Evolutionary conservation across 2,888 invertebrate genomes (phyloP), one percentile per base, ranked within the genome.

Genomic region (Ceramica pisi): DNA sequence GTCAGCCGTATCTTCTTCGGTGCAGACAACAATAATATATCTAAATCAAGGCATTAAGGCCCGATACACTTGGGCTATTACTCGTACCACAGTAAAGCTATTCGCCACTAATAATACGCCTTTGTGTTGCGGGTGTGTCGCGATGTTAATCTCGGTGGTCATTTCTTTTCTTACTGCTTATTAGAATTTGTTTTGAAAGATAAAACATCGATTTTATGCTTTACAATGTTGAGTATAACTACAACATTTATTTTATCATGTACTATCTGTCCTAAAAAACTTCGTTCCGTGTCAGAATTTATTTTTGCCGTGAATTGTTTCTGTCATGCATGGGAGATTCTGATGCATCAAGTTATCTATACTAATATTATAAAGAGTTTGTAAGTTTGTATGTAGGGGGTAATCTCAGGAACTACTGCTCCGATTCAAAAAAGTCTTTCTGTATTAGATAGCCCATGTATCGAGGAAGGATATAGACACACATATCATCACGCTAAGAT

Each of bases 41-140:
- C 87, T 85, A 80, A 85, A 85, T 86, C 81, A 86, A 76, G 67
- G 78, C 76, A 77, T 74, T 80, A 81, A 71, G 74, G 51, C 23
- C 57, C 77, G 76, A 85, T 86, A 83, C 73, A 80, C 77, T 50
- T 71, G 19, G 61, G 63, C 73, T 77, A 80, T 84, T 75, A 84
- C 76, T 81, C 56, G 78, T 31, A 44, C 71, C 71, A 80, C 71
- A 80, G 86, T 84, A 84, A 84, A 86, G 88, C 83, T 88, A 87
- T 89, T 88, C 86, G 85, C 87, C 85, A 84, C 86, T 90, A 88
- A 87, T 89, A 90, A 92, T 91, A 90, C 78, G 78, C 85, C 88
- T 88, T 90, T 90, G 89, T 92, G 86, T 86, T 77, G 82, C 76
- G 85, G 84, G 86, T 86, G 86, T 88, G 84, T 88, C 83, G 74